Base-by-base conservation (phyloP, 1,140 invertebrate genomes). In the Bombus sylvicola region DNA sequence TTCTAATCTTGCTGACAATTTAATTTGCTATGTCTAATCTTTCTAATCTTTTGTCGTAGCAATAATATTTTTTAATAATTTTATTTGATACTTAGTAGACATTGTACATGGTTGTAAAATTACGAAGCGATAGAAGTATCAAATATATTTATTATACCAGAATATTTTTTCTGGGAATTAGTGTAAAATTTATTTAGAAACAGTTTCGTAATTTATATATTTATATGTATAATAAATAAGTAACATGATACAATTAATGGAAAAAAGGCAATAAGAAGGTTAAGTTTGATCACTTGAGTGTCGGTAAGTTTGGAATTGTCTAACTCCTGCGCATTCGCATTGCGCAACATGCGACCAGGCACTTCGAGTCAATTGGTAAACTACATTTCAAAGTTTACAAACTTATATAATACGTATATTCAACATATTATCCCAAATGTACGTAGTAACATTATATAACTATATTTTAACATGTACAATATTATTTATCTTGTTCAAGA, bases 221-320 rank as follows among this genome's bases (percentile, higher is more conserved):
- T n/a, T 25, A 43, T 10, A 9, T 15, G 2, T 47, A 31, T 47
- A 47, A 31, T 47, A 28, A 25, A 47, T 31, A 62, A 5, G 6
- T 1, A 31, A 74, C 8, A 74, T 6, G 8, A 25, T 72, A 9
- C 3, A 22, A 31, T 74, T 74, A 74, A 43, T 22, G 8, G 4
- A 66, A 78, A 34, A 34, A 79, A 5, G 9, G 12, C 3, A 68
- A 59, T 57, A 39, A n/a, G 4, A 76, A 76, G 74, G 53, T 76
- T 76, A 37, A 22, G 31, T 68, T 79, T 9, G 25, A 47, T 47
- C 25, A 34, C 31, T 41, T 18, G 28, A 13, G 25, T 25, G 64
- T 80, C 64, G 64, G 12, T 80, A 80, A 80, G 31, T 37, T n/a
- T 22, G 75, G 13, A 28, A 80, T 37, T n/a, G 25, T 41, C 5